Conservation (phyloP, 2,113 vertebrate species). For the Ammodytes marinus region DNA sequence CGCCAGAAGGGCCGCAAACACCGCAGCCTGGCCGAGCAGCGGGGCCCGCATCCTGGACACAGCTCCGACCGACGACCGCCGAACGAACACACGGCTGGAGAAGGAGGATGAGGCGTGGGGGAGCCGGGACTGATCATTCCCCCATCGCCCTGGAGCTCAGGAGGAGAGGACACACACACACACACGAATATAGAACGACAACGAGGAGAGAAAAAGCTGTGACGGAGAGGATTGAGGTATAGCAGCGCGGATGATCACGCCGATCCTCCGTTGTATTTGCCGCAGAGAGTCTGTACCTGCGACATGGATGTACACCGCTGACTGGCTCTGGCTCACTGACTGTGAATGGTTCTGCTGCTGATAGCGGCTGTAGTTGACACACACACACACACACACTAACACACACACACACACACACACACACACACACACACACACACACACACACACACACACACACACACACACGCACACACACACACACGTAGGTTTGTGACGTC, state of each 20-base stretch:
- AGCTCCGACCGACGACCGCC: conserved; percentile 58
- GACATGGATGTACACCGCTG: background rate
- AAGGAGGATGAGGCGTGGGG: conserved; percentile 2
- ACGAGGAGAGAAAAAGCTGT: rapidly evolving
- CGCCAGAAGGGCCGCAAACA: conserved; percentile 48
- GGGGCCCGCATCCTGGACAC: conserved; percentile 69
- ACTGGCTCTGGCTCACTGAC: background rate
- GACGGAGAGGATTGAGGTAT: background rate
- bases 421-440: too few relatives aligned
- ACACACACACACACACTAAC: too few relatives aligned
- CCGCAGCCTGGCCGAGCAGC: conserved; percentile 63
- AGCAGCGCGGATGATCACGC: background rate
- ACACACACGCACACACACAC: conserved; percentile 3
- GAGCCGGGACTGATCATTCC: conserved; percentile 72
- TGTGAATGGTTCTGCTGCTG: background rate
- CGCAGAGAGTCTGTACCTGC: conserved; percentile 8
- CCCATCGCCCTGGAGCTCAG: conserved; percentile 55
- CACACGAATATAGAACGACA: rapidly evolving
- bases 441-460: too few relatives aligned
- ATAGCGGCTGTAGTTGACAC: background rate
- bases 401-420: too few relatives aligned
- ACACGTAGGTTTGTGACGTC: conserved; percentile 62
- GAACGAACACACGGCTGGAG: conserved; percentile 6
- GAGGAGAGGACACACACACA: conserved; percentile 4
- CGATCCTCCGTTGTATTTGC: background rate